phyloP scores from a whole-genome alignment of 2,888 invertebrate species.

The Epicampocera succincta region DNA sequence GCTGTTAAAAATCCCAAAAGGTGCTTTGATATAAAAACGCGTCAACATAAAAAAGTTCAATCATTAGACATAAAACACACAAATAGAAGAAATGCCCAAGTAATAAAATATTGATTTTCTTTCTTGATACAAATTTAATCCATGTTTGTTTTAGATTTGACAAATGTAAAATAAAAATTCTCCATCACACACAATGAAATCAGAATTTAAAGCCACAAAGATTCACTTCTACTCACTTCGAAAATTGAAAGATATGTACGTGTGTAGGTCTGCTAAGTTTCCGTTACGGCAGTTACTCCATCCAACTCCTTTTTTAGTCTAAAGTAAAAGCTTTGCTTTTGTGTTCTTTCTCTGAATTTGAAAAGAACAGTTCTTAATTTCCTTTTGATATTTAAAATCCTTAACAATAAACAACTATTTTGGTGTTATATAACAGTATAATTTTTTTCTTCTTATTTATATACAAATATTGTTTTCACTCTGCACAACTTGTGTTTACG shows the following conservation, averaged over 20 bases:
- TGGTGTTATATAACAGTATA: slow-evolving; percentile 20
- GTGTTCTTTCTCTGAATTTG: too few relatives aligned
- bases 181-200: neutral
- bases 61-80: slow-evolving; percentile 2
- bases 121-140: neutral
- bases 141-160: neutral
- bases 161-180: neutral
- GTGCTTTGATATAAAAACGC: too few relatives aligned
- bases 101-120: slow-evolving; percentile 49
- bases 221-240: slow-evolving; percentile 28
- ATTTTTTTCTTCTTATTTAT: neutral
- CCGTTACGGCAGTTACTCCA: slow-evolving; percentile 34
- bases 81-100: neutral
- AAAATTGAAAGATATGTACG: slow-evolving; percentile 25
- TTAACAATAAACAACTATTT: too few relatives aligned
- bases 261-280: slow-evolving; percentile 25
- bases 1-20: too few relatives aligned
- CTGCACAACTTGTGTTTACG: slow-evolving; percentile 29
- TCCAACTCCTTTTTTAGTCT: neutral
- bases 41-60: too few relatives aligned
- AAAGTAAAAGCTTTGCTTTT: too few relatives aligned
- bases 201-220: neutral
- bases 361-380: too few relatives aligned
- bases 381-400: too few relatives aligned
- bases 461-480: neutral